Base-by-base conservation (phyloP, 1,140 invertebrate genomes). In the Carposina sasakii region DNA sequence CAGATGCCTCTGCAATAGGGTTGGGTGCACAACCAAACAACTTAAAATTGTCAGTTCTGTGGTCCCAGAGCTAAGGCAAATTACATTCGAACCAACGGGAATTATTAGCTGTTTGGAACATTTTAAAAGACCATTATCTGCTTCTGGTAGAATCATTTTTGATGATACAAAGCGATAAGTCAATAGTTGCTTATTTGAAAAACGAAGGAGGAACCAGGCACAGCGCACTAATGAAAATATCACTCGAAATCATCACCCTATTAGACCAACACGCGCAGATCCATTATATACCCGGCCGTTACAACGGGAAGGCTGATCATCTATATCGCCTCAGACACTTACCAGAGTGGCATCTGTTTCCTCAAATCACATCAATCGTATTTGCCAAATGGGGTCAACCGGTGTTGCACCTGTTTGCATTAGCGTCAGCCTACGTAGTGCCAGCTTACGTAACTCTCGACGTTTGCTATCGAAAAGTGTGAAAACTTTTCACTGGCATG, bases 391-490 rank as follows among this genome's bases (percentile, higher is more conserved):
- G 54, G 54, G 63, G 63, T 16, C 22, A 13, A 1, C 59, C 63
- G 10, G 45, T 52, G 5, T 51, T 70, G 9, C 63, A 70, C 36
- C 49, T 67, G 1, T 70, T 70, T 34, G 67, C 63, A 2, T 54
- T n/a, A n/a, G n/a, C n/a, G n/a, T n/a, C n/a, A n/a, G n/a, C n/a
- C n/a, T n/a, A n/a, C n/a, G n/a, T n/a, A n/a, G n/a, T n/a, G n/a
- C n/a, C n/a, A n/a, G n/a, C n/a, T n/a, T n/a, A n/a, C n/a, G n/a
- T n/a, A n/a, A n/a, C n/a, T n/a, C n/a, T n/a, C n/a, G n/a, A n/a
- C n/a, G n/a, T n/a, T n/a, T n/a, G n/a, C n/a, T n/a, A n/a, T n/a
- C n/a, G n/a, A n/a, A n/a, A n/a, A n/a, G n/a, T n/a, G n/a, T n/a
- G n/a, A n/a, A n/a, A n/a, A n/a, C n/a, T n/a, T n/a, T n/a, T n/a